phyloP scores from a whole-genome alignment of 2,113 vertebrate genomes.

The Pipra filicauda region DNA sequence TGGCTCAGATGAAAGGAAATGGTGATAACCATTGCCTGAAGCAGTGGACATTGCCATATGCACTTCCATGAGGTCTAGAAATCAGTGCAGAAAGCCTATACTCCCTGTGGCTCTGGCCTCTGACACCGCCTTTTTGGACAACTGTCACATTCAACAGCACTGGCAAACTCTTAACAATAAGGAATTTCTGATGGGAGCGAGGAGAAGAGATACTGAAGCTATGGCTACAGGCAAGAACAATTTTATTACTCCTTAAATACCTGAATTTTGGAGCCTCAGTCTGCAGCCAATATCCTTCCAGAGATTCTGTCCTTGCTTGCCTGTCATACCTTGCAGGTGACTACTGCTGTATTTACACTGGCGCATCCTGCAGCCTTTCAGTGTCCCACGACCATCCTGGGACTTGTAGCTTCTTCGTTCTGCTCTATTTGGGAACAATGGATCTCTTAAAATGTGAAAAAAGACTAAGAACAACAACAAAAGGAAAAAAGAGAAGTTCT shows the following conservation, averaged over 20 bases:
- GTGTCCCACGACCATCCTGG: not conserved
- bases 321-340: not conserved
- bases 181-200: not conserved
- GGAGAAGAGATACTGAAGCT: not conserved
- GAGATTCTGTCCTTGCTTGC: not conserved
- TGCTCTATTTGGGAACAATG: not conserved
- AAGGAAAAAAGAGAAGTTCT: not conserved
- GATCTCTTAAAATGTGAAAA: not conserved
- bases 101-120: not conserved
- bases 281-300: not conserved
- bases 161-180: not conserved
- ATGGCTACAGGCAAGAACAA: not conserved
- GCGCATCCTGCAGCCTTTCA: not conserved
- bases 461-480: not conserved
- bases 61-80: not conserved
- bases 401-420: not conserved
- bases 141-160: not conserved
- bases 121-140: not conserved
- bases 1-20: not conserved
- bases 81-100: not conserved
- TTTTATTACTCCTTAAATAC: not conserved
- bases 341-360: not conserved
- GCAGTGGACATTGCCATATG: not conserved
- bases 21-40: not conserved
- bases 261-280: not conserved